These are phyloP conservation scores for Syrista parreyssii DNA, from an alignment of 2,888 invertebrate genomes.

Conservation along the genomic window DNA sequence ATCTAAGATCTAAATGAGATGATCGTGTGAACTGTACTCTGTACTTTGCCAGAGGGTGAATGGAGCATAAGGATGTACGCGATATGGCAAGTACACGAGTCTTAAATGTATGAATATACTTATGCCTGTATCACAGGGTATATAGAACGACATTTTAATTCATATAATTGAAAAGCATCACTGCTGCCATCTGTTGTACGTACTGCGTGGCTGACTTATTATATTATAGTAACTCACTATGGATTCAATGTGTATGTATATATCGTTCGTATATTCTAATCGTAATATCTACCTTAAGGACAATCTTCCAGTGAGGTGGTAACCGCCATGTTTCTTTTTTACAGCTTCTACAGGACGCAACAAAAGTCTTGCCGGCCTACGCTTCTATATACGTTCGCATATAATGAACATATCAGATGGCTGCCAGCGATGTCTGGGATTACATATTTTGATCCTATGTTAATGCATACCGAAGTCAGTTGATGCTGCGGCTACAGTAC, in stretches of 20 bases:
- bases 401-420: slow-evolving; percentile 25
- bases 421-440: slow-evolving; percentile 22
- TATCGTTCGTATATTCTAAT: neutral
- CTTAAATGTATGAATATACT: neutral
- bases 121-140: neutral
- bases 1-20: neutral
- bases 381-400: slow-evolving; percentile 8
- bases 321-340: neutral
- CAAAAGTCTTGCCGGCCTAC: neutral
- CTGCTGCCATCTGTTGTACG: neutral
- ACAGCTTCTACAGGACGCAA: neutral
- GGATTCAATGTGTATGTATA: neutral
- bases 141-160: neutral
- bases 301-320: neutral
- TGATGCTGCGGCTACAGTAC: neutral
- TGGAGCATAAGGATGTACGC: neutral
- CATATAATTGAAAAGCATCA: neutral
- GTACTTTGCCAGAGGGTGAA: neutral
- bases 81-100: neutral
- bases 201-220: neutral
- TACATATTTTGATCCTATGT: slow-evolving; percentile 26
- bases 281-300: neutral
- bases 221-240: neutral
- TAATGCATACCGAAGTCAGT: slow-evolving; percentile 13
- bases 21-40: neutral